Base-by-base conservation (phyloP, 2,113 vertebrate genomes). In the Pachyramphus minor region DNA sequence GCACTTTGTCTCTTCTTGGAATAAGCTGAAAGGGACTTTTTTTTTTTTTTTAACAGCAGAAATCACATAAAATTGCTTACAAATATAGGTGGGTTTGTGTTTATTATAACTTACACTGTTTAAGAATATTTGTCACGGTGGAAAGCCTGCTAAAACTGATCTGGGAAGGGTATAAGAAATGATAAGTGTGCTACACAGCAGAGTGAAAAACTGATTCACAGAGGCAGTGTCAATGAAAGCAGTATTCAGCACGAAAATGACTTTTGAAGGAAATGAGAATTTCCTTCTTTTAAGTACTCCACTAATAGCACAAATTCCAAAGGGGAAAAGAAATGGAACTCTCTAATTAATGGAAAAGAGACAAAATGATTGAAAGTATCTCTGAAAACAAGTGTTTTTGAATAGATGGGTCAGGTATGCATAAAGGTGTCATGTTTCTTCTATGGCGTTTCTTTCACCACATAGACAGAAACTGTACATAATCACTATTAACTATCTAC, bases 401-500 rank as follows among this genome's bases (percentile, higher is more conserved):
- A 93, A 95, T 75, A 84, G 73, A 71, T 67, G 87, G 83, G 92
- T 64, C 79, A 96, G 87, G 85, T 94, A 86, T 69, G 31, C 76
- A 67, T 14, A 69, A 85, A 86, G 83, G 93, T 94, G 76, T 87
- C 49, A 37, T 79, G 56, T 90, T 80, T 87, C 87, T 68, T 74
- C 55, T 80, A 35, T 8, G 45, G 74, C 82, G 90, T 47, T 75
- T 95, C 78, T 71, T 85, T 81, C 49, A 52, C 72, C 9, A 8
- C 10, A 62, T 31, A 75, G 45, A 94, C 87, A 96, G 95, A 97
- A 97, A 90, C 67, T 97, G 64, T 97, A 90, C 87, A 93, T 94
- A 97, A 96, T 88, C 52, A 66, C 91, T 95, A 97, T 91, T 97
- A 97, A 97, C 87, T 95, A 97, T 94, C 84, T 78, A 94, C 84